Evolutionary conservation across 23 tunicate species (phyloP).

Genomic region (Styela plicata): DNA sequence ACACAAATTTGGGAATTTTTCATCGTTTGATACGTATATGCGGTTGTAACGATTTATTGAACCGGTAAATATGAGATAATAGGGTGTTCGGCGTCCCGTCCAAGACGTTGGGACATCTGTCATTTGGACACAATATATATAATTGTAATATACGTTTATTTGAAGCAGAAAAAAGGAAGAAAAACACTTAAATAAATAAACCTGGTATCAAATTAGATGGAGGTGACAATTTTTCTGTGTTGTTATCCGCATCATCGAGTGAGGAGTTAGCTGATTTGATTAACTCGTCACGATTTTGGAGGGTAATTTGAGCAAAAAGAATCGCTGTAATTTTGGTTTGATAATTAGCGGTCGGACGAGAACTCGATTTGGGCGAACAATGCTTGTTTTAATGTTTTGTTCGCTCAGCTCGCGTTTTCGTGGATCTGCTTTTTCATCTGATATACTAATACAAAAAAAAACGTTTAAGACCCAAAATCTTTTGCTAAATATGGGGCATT

Average conservation of each 20-base stretch:
- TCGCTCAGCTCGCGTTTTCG: conserved; percentile 38
- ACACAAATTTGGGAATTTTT: too few relatives aligned
- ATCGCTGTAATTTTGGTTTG: neutral
- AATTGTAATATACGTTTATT: too few relatives aligned
- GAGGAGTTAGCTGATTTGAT: neutral
- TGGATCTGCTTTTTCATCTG: neutral
- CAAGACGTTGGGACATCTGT: conserved; percentile 4
- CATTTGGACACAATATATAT: neutral
- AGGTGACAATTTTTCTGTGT: neutral
- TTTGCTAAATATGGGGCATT: too few relatives aligned
- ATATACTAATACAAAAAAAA: neutral
- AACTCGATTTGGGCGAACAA: conserved; percentile 25
- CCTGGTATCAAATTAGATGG: neutral
- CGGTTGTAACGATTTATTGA: conserved; percentile 7
- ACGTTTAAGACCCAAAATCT: too few relatives aligned
- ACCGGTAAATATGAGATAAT: conserved; percentile 12
- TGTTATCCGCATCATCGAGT: neutral
- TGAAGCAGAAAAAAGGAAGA: neutral
- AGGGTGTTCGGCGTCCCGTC: conserved; percentile 17
- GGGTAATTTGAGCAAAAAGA: too few relatives aligned
- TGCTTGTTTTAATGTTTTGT: conserved; percentile 23
- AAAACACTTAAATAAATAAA: too few relatives aligned
- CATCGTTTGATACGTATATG: too few relatives aligned
- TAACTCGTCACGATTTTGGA: too few relatives aligned
- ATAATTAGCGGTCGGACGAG: neutral